Base-by-base conservation (phyloP, 2,888 invertebrate genomes). In the Lasioglossum pauxillum region DNA sequence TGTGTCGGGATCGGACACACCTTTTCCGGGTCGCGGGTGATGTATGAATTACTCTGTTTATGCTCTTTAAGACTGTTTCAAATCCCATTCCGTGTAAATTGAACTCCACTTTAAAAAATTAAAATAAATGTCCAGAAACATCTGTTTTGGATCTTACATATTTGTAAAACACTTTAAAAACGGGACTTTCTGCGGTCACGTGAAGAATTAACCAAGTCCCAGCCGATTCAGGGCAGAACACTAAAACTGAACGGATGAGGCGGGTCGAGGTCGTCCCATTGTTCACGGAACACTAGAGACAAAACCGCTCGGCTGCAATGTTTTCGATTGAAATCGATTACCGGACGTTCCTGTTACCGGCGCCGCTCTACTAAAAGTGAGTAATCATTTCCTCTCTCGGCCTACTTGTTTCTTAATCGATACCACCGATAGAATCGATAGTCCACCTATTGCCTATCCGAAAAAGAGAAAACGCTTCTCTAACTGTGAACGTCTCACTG, bases 201-300 rank as follows among this genome's bases (percentile, higher is more conserved):
- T 7, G 73, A 67, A 76, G 75, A 79, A 76, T 76, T 14, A 69
- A 38, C n/a, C 38, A 12, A 69, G 38, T 41, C 38, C n/a, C n/a
- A 8, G 44, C 35, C 38, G 75, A 77, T 75, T 14, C 75, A 19
- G 60, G 64, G 35, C 69, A 74, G 78, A 74, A 74, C 74, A 64
- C 27, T 89, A 90, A 92, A 93, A 93, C 90, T 83, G 89, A 90
- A 84, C 93, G 93, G 93, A 93, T 88, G 90, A 90, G 93, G 93
- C 90, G 90, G 86, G 93, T 91, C 93, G 92, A 92, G 93, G 93
- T 90, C 91, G 84, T 86, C 80, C 49, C 75, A 84, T 84, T 88
- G 86, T 87, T 82, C 85, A n/a, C 71, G 44, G 71, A n/a, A 81
- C 85, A 84, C 84, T 77, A 74, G 80, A 72, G 75, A 81, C 84